phyloP scores from a whole-genome alignment of 2,888 invertebrate species.

The Deilephila porcellus region DNA sequence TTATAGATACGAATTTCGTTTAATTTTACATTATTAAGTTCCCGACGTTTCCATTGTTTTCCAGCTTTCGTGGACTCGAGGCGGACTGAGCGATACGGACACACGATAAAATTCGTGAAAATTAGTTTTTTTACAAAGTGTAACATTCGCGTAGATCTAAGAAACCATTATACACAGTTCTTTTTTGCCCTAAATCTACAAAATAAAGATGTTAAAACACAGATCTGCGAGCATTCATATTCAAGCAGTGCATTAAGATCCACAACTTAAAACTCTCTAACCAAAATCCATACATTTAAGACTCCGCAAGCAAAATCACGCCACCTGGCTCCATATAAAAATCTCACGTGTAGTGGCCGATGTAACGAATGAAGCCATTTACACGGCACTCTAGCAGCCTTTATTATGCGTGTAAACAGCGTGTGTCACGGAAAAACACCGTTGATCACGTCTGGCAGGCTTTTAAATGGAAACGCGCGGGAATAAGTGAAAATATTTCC shows the following conservation, averaged over 20 bases:
- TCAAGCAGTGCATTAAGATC: background rate
- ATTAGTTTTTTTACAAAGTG: no score
- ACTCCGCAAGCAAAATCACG: background rate
- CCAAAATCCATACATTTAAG: background rate
- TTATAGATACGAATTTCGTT: no score
- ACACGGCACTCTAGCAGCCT: slow-evolving; percentile 3
- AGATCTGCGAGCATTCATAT: background rate
- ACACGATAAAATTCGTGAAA: no score
- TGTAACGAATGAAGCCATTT: slow-evolving; percentile 9
- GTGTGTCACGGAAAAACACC: slow-evolving; percentile 23
- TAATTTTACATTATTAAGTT: no score
- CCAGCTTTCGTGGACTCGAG: no score
- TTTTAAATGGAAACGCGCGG: slow-evolving; percentile 24
- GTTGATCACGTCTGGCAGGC: slow-evolving; percentile 22
- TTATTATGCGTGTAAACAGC: slow-evolving; percentile 25
- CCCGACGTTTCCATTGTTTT: no score
- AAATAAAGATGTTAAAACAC: background rate
- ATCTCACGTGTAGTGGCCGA: background rate
- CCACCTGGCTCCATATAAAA: background rate
- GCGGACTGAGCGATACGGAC: no score
- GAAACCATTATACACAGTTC: no score
- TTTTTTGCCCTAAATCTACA: no score
- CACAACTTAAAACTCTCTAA: background rate
- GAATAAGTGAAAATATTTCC: slow-evolving; percentile 18
- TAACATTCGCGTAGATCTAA: no score